Evolutionary conservation across 2,888 invertebrate genomes (phyloP).

Genomic region (Anarsia innoxiella): DNA sequence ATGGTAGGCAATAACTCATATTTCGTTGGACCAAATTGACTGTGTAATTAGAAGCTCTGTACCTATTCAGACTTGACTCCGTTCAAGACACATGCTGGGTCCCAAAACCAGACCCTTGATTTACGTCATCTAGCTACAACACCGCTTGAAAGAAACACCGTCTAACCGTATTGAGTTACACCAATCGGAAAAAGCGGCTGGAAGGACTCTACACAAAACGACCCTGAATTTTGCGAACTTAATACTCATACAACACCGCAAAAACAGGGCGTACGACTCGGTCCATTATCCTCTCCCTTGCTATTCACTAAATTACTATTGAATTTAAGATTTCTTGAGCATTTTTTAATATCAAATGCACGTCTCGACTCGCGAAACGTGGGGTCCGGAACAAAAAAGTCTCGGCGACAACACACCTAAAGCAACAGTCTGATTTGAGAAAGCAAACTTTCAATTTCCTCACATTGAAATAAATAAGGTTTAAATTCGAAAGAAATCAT

Average conservation of each 20-base stretch:
- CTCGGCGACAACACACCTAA: conserved; percentile 27
- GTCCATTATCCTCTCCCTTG: conserved; percentile 59
- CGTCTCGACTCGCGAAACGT: conserved; percentile 45
- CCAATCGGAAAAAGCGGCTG: conserved; percentile 8
- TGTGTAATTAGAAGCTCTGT: conserved; percentile 68
- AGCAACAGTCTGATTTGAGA: conserved; percentile 25
- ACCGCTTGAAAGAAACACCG: background rate
- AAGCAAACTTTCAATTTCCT: conserved; percentile 29
- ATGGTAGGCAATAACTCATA: conserved; percentile 64
- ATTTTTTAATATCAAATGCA: conserved; percentile 63
- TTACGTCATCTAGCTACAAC: background rate
- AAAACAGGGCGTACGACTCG: conserved; percentile 59
- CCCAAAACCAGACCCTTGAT: conserved; percentile 51
- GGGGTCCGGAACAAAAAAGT: conserved; percentile 44
- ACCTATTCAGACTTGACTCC: conserved; percentile 46
- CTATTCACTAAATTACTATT: conserved; percentile 68
- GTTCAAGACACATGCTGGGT: conserved; percentile 61
- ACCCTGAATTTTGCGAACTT: conserved; percentile 65
- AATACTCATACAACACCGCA: conserved; percentile 59
- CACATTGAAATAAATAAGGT: conserved; percentile 48
- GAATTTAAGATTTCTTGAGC: conserved; percentile 68
- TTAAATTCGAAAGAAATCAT: conserved; percentile 37
- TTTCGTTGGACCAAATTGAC: conserved; percentile 68
- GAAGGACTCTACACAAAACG: conserved; percentile 41
- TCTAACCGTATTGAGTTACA: conserved; percentile 3